Evolutionary conservation across 1,140 invertebrate species (phyloP).

Genomic region (Caligus rogercresseyi): DNA sequence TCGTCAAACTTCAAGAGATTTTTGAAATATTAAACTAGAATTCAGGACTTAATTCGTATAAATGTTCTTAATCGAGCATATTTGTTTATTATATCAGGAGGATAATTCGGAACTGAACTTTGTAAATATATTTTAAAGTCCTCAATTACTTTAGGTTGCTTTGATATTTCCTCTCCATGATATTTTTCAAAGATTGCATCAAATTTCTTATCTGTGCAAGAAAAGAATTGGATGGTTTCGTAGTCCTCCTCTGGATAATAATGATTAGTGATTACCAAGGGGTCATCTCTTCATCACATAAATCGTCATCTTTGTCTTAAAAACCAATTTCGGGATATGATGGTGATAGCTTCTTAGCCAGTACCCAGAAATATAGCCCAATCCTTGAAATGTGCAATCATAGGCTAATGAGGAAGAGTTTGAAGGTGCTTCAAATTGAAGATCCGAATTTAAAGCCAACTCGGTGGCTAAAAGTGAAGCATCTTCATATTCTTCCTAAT

Average conservation of each 20-base stretch:
- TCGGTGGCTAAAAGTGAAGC: neutral
- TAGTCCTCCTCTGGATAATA: too few species aligned
- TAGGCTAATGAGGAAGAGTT: neutral
- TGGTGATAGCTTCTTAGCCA: neutral
- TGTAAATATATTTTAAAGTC: neutral
- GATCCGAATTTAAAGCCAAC: slow-evolving; percentile 4
- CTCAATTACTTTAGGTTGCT: neutral
- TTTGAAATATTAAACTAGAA: neutral
- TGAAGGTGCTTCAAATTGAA: neutral
- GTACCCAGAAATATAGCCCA: neutral
- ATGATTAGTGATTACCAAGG: neutral
- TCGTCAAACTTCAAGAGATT: neutral
- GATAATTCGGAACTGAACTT: neutral
- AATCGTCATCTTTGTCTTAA: neutral
- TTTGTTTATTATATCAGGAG: neutral
- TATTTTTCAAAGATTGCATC: neutral
- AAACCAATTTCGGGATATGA: neutral
- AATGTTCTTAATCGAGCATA: neutral
- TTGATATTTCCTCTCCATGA: neutral
- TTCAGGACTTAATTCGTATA: neutral
- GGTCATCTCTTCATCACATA: neutral
- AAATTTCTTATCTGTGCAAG: neutral
- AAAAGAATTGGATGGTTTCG: neutral
- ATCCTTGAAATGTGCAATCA: neutral
- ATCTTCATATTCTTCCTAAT: slow-evolving; percentile 9